Evolutionary conservation across 1,140 invertebrate genomes (phyloP).

Genomic region (Contarinia nasturtii): DNA sequence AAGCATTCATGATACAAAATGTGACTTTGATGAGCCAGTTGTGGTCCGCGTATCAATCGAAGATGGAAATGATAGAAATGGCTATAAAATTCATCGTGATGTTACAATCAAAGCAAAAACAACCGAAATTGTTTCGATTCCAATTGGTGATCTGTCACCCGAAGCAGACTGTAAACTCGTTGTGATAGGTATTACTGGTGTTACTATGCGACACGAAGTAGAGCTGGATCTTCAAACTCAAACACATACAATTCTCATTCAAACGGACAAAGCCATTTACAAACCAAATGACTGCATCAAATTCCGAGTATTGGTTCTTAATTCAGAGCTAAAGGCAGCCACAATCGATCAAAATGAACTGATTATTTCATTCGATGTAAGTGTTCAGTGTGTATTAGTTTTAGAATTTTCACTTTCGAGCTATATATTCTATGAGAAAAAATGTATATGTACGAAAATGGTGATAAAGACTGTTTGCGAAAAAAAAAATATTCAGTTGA

Average conservation of each 20-base stretch:
- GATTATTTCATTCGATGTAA: neutral
- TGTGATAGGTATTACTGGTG: slow-evolving; percentile 47
- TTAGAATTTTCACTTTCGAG: too few relatives aligned
- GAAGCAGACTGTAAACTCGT: slow-evolving; percentile 41
- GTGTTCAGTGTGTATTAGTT: neutral
- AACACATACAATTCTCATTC: slow-evolving; percentile 77
- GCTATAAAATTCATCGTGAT: slow-evolving; percentile 26
- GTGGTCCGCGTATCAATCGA: slow-evolving; percentile 49
- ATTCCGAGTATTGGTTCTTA: slow-evolving; percentile 67
- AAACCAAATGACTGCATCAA: slow-evolving; percentile 69
- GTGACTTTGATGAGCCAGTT: slow-evolving; percentile 27
- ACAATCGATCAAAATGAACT: slow-evolving; percentile 12
- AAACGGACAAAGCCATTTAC: slow-evolving; percentile 88
- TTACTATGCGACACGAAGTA: slow-evolving; percentile 53
- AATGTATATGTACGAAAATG: too few relatives aligned
- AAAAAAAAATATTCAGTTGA: too few relatives aligned
- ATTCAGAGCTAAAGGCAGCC: slow-evolving; percentile 48
- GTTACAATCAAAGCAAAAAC: slow-evolving; percentile 44
- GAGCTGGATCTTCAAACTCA: slow-evolving; percentile 58
- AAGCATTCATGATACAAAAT: slow-evolving; percentile 33
- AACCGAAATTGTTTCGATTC: slow-evolving; percentile 45
- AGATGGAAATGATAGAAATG: slow-evolving; percentile 43
- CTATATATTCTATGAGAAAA: too few relatives aligned
- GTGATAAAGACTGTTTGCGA: too few relatives aligned
- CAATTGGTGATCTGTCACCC: slow-evolving; percentile 28